phyloP scores from a whole-genome alignment of 2,888 invertebrate species.

The Laspeyria flexula region DNA sequence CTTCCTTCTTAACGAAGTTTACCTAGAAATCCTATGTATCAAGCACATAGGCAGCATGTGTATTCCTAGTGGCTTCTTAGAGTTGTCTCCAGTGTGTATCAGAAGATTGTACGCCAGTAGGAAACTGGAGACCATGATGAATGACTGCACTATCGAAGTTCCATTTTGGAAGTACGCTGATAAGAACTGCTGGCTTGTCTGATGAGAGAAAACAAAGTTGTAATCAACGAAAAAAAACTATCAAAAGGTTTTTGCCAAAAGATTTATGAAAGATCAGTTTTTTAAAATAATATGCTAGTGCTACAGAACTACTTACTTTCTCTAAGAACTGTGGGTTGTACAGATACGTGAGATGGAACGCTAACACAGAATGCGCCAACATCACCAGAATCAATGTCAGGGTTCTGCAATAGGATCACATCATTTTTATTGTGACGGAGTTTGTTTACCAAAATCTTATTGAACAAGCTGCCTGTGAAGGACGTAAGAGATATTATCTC shows the following conservation, averaged over 20 bases:
- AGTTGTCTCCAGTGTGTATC: constrained; percentile 41
- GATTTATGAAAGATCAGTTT: neutral
- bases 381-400: constrained; percentile 56
- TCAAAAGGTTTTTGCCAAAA: too few relatives aligned
- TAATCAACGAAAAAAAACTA: too few relatives aligned
- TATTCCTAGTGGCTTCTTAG: constrained; percentile 39
- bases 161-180: constrained; percentile 60
- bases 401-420: constrained; percentile 51
- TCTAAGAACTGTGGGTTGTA: constrained; percentile 62
- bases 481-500: too few relatives aligned
- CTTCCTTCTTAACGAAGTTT: too few relatives aligned
- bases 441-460: too few relatives aligned
- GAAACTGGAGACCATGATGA: constrained; percentile 64
- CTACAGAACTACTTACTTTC: constrained; percentile 44
- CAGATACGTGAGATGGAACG: constrained; percentile 55
- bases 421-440: too few relatives aligned
- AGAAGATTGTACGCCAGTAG: constrained; percentile 66
- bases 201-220: constrained; percentile 6
- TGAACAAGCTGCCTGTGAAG: too few relatives aligned
- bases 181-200: constrained; percentile 51
- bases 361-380: constrained; percentile 58
- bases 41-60: constrained; percentile 52
- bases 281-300: too few relatives aligned
- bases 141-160: constrained; percentile 60
- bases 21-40: constrained; percentile 62